These are phyloP conservation scores for Stegana nigrithorax DNA, from an alignment of 2,888 invertebrate species.

Conservation along the genomic window DNA sequence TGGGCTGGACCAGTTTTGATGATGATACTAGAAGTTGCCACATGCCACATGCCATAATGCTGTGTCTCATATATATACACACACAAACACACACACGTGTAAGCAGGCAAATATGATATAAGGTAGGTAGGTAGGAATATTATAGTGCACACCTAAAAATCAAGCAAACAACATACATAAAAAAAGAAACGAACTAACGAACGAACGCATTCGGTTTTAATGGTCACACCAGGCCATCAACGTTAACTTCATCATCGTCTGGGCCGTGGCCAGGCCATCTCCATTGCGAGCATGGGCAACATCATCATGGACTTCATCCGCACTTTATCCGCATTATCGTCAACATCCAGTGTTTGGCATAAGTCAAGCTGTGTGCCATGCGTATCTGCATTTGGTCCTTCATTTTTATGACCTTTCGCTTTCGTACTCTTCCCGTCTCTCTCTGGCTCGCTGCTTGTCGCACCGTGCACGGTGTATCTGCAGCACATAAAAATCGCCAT, in stretches of 20 bases:
- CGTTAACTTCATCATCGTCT: not conserved
- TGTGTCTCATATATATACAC: too few relatives aligned
- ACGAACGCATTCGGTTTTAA: constrained; percentile 49
- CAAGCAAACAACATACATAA: constrained; percentile 41
- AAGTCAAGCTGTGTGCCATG: not conserved
- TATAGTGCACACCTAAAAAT: constrained; percentile 13
- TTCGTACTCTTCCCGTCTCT: constrained; percentile 37
- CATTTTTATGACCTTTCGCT: constrained; percentile 40
- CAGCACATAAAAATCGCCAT: constrained; percentile 20
- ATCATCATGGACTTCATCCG: not conserved
- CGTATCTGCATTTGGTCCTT: constrained; percentile 15
- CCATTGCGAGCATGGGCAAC: not conserved
- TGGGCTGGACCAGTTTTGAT: too few relatives aligned
- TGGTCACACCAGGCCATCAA: constrained; percentile 23
- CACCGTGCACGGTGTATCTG: too few relatives aligned
- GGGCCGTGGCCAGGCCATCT: too few relatives aligned
- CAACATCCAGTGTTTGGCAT: constrained; percentile 25
- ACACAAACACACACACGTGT: not conserved
- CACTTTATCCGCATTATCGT: constrained; percentile 25
- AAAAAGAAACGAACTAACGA: constrained; percentile 31
- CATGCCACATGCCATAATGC: too few relatives aligned
- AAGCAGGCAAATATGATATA: not conserved
- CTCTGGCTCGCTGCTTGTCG: constrained; percentile 33
- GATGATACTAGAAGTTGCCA: too few relatives aligned
- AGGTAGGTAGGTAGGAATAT: too few relatives aligned